These are phyloP conservation scores for Agrotis ipsilon DNA, from an alignment of 2,888 invertebrate genomes.

Conservation along the genomic window DNA sequence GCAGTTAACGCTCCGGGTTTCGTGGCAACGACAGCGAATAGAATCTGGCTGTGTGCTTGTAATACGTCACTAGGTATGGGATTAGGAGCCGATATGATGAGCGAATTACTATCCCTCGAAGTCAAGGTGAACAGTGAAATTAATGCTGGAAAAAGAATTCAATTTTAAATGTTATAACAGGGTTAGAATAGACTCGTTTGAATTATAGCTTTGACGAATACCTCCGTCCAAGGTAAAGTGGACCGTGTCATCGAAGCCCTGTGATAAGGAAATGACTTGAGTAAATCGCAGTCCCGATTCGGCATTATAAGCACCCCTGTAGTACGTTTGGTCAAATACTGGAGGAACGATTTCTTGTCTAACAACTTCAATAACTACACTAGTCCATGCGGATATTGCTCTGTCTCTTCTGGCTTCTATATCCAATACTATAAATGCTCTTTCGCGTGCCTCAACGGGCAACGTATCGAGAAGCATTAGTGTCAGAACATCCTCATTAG, in stretches of 20 bases:
- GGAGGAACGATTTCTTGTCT: slow-evolving; percentile 65
- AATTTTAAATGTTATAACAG: neutral
- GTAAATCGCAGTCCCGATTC: slow-evolving; percentile 68
- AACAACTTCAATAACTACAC: slow-evolving; percentile 73
- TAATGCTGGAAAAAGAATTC: slow-evolving; percentile 62
- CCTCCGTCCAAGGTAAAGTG: slow-evolving; percentile 34
- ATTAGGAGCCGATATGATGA: neutral
- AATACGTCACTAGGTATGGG: slow-evolving; percentile 55
- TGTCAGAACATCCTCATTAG: slow-evolving; percentile 64
- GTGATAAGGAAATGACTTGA: slow-evolving; percentile 68
- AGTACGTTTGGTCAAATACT: slow-evolving; percentile 73
- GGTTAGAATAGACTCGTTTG: too few relatives aligned
- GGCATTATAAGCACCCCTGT: slow-evolving; percentile 71
- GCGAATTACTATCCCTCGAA: slow-evolving; percentile 4
- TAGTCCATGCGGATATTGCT: slow-evolving; percentile 74
- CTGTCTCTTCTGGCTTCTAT: slow-evolving; percentile 76
- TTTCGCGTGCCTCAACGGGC: slow-evolving; percentile 66
- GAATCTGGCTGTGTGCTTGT: slow-evolving; percentile 64
- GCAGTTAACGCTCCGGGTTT: slow-evolving; percentile 62
- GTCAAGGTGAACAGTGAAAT: slow-evolving; percentile 2
- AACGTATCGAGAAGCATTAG: slow-evolving; percentile 63
- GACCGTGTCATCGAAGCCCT: slow-evolving; percentile 62
- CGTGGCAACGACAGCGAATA: slow-evolving; percentile 68
- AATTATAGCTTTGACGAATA: neutral
- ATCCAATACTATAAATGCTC: slow-evolving; percentile 76